These are phyloP conservation scores for Halotydeus destructor DNA, from an alignment of 1,140 invertebrate species.

Conservation along the genomic window DNA sequence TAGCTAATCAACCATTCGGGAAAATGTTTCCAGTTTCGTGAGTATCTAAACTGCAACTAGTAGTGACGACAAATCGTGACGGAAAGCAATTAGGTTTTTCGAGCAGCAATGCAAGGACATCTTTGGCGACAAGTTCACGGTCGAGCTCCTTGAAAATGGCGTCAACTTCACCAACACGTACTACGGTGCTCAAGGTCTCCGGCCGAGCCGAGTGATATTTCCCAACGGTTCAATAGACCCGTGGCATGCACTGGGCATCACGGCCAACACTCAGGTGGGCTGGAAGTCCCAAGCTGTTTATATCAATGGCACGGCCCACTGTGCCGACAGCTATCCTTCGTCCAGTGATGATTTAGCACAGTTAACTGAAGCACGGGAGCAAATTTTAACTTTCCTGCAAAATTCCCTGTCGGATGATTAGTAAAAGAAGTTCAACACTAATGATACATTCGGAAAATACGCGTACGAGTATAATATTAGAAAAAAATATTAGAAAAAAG, in stretches of 20 bases:
- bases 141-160: conserved; percentile 33
- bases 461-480: no score
- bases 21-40: conserved; percentile 48
- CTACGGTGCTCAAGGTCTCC: conserved; percentile 51
- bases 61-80: no score
- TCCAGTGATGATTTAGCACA: conserved; percentile 19
- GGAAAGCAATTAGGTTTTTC: conserved; percentile 55
- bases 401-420: no score
- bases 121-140: conserved; percentile 40
- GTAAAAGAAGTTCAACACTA: no score
- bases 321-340: conserved; percentile 28
- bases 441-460: no score
- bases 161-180: conserved; percentile 48
- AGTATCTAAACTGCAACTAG: no score
- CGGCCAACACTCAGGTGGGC: conserved; percentile 18
- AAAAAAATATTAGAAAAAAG: no score
- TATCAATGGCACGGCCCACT: conserved; percentile 25
- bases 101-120: conserved; percentile 60
- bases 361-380: conserved; percentile 20
- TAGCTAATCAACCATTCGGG: conserved; percentile 47
- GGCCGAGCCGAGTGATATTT: conserved; percentile 51
- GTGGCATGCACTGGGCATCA: conserved; percentile 59
- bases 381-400: no score
- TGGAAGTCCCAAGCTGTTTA: conserved; percentile 23
- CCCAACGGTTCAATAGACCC: conserved; percentile 80